phyloP scores from a whole-genome alignment of 1,140 invertebrate species.

The Streblospio benedicti region DNA sequence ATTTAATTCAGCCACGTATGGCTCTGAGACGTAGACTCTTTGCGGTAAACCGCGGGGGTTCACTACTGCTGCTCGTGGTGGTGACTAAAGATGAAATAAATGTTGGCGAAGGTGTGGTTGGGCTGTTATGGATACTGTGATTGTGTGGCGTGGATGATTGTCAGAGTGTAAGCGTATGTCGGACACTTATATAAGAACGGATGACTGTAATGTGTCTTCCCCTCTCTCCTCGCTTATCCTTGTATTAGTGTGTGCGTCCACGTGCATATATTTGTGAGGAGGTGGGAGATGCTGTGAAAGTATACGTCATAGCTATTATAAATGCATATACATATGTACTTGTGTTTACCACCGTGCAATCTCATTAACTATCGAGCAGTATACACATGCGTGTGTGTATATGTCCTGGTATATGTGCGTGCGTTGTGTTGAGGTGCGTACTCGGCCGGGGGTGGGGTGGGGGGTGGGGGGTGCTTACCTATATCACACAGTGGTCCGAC shows the following conservation, averaged over 20 bases:
- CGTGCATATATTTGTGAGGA: background rate
- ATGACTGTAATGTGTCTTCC: too few relatives aligned
- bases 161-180: too few relatives aligned
- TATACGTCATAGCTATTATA: background rate
- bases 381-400: background rate
- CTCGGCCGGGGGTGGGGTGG: too few relatives aligned
- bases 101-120: background rate
- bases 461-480: too few relatives aligned
- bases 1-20: background rate
- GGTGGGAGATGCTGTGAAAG: conserved; percentile 1
- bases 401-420: background rate
- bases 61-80: background rate
- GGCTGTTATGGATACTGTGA: too few relatives aligned
- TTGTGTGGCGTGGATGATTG: too few relatives aligned
- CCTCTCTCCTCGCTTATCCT: too few relatives aligned
- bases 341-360: background rate
- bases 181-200: too few relatives aligned
- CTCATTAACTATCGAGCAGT: background rate
- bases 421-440: too few relatives aligned
- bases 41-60: background rate
- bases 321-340: background rate
- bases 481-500: too few relatives aligned
- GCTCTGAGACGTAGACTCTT: background rate
- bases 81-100: too few relatives aligned
- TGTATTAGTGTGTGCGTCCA: background rate